Evolutionary conservation across 2,113 vertebrate species (phyloP).

Genomic region (Pterocles burchelli): DNA sequence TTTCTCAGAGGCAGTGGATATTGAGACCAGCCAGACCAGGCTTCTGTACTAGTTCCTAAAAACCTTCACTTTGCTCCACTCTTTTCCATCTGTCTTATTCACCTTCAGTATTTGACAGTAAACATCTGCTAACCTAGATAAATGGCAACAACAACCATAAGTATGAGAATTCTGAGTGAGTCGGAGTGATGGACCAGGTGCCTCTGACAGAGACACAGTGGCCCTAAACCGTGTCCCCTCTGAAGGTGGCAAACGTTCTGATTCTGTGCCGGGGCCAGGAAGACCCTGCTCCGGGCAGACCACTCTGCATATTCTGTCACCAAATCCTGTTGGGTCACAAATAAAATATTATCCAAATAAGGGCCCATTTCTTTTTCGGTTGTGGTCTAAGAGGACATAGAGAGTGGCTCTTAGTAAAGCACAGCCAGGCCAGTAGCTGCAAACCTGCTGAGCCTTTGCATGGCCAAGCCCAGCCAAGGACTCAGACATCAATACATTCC

Average conservation of each 20-base stretch:
- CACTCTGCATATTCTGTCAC: background rate
- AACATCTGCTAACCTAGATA: background rate
- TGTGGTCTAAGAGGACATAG: background rate
- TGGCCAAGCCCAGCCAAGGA: background rate
- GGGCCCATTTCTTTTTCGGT: background rate
- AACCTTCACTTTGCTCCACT: background rate
- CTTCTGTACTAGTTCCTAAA: background rate
- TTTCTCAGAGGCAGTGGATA: background rate
- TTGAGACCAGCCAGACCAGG: background rate
- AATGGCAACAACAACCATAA: background rate
- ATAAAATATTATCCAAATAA: background rate
- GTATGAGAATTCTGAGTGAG: background rate
- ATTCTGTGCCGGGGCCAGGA: background rate
- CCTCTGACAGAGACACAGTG: fast-evolving
- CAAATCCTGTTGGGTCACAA: background rate
- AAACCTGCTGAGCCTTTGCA: background rate
- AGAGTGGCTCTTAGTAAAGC: background rate
- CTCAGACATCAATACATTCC: background rate
- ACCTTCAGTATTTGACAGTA: background rate
- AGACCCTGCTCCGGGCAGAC: background rate
- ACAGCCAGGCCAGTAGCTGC: background rate
- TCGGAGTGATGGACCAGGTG: background rate
- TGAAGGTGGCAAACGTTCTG: background rate
- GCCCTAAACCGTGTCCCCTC: fast-evolving
- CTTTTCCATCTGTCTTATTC: background rate